Evolutionary conservation across 2,888 invertebrate genomes (phyloP), one percentile per base, ranked within the genome.

Genomic region (Linnaemya tessellans): DNA sequence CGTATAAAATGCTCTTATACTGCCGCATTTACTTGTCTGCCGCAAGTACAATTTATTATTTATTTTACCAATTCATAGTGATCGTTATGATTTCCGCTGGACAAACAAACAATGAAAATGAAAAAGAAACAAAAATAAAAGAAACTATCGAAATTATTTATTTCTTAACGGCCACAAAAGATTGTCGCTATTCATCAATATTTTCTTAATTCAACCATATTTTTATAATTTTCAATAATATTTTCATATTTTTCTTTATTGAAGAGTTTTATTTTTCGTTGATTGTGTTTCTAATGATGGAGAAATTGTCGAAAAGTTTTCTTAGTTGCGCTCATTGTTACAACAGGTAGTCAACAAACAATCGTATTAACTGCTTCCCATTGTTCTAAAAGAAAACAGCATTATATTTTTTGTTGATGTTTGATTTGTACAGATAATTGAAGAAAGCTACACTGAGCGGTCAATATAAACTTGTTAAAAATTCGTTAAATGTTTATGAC

Each of bases 31-130:
- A 30, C 15, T 54, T 56, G 56, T 56, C 15, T 15, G 15, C 5
- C 15, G 25, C 56, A 30, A 56, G 25, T 56, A 25, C 56, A 56
- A 25, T 25, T 30, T 25, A 25, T 56, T 30, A 56, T 56, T 56
- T 25, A 56, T 56, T 56, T 46, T 41, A 58, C 41, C 41, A 43
- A 62, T 62, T 67, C 68, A 78, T 78, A 67, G 67, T 58, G 78
- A 64, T 79, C 83, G 62, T 83, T 83, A 78, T 83, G 58, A 68
- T 62, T 78, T 62, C 78, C 83, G 56, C 56, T 56, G 15, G 15
- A 56, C 15, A n/a, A 56, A 56, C 15, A n/a, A 56, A 56, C 15
- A 56, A 56, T 56, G 3, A 22, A 22, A 22, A 1, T 22, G 18
- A 54, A 22, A 54, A 54, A 46, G 65, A 51, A 30, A 56, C 46